Conservation (phyloP, 2,113 vertebrate species). For the Trogon melanurus region DNA sequence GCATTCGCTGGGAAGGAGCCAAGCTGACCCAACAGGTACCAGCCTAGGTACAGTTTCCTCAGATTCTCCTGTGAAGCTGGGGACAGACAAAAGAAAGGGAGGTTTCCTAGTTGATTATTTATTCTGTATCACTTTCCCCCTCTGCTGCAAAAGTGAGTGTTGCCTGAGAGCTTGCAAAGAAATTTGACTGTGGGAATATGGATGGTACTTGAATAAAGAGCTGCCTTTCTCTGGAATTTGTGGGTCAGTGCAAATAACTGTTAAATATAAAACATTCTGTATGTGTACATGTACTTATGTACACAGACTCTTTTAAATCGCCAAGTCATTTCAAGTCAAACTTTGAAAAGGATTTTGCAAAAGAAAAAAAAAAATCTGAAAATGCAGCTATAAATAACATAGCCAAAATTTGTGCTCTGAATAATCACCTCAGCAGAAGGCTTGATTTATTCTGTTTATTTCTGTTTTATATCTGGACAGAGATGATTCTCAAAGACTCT, state of each 20-base stretch:
- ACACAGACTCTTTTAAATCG: background rate
- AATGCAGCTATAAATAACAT: background rate
- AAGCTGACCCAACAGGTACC: background rate
- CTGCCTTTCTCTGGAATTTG: background rate
- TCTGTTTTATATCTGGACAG: background rate
- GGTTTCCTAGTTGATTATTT: background rate
- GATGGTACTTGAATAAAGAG: background rate
- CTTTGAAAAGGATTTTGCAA: background rate
- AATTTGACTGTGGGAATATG: background rate
- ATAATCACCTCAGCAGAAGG: background rate
- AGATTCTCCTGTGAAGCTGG: background rate
- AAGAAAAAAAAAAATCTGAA: background rate
- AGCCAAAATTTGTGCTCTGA: background rate
- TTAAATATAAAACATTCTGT: background rate
- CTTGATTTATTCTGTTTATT: background rate
- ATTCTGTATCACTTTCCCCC: background rate
- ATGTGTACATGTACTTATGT: accelerated
- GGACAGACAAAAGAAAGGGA: background rate
- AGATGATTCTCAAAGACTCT: background rate
- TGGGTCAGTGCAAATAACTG: background rate
- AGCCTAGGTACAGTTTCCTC: background rate
- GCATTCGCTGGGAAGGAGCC: background rate
- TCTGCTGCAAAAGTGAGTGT: background rate
- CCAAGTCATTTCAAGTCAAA: background rate
- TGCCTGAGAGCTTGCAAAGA: background rate